These are phyloP conservation scores for Leptinotarsa tumamoca DNA, from an alignment of 2,888 invertebrate species.

Conservation along the genomic window DNA sequence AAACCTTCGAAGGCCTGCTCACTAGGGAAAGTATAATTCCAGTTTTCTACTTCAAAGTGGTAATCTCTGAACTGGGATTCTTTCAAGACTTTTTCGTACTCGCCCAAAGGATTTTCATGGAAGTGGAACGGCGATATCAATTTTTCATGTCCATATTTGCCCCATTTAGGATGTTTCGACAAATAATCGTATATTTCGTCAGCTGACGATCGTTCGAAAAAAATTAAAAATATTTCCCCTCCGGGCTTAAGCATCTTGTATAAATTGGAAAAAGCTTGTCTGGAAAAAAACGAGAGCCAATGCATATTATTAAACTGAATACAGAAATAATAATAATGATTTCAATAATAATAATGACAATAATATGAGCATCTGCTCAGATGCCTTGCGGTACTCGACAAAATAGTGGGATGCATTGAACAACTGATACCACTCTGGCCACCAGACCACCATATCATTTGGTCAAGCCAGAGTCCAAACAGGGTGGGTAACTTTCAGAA, in stretches of 20 bases:
- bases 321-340: no score
- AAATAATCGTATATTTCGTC: conserved; percentile 28
- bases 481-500: no score
- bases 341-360: no score
- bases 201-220: conserved; percentile 56
- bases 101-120: conserved; percentile 14
- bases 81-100: conserved; percentile 22
- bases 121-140: conserved; percentile 28
- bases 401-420: no score
- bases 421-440: no score
- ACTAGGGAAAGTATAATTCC: conserved; percentile 12
- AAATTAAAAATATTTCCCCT: conserved; percentile 77
- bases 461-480: no score
- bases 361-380: no score
- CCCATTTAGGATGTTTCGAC: conserved; percentile 35
- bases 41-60: conserved; percentile 14
- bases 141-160: conserved; percentile 31
- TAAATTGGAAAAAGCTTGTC: conserved; percentile 74
- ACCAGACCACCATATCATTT: no score
- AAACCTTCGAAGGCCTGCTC: conserved; percentile 26
- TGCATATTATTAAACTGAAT: no score
- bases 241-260: conserved; percentile 73
- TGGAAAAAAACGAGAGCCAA: conserved; percentile 55
- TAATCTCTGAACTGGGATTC: conserved; percentile 27
- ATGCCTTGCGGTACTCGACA: no score